Percentiles rank a stretch among this genome's conserved stretches.
These are phyloP conservation scores for Cephus runcator DNA, from an alignment of 2,888 invertebrate species.

Conservation along the genomic window DNA sequence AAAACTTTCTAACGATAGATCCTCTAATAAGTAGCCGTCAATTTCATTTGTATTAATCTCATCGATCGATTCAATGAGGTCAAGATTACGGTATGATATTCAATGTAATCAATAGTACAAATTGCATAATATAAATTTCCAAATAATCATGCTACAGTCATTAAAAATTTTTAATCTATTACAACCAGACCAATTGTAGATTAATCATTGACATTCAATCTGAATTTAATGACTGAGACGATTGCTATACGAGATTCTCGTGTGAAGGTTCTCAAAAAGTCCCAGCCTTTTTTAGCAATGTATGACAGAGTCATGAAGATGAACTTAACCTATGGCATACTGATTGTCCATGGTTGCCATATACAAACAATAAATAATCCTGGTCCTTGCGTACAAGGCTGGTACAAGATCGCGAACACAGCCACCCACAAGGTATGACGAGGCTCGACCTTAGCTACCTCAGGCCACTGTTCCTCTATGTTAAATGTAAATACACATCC, in stretches of 20 bases:
- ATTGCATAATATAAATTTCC: not conserved
- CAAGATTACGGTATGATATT: not conserved
- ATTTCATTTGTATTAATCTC: not conserved
- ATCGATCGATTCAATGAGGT: not conserved
- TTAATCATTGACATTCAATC: not conserved
- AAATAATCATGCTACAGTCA: not conserved
- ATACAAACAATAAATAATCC: not conserved
- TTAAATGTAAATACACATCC: not conserved
- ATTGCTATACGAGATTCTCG: not conserved
- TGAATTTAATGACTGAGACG: not conserved
- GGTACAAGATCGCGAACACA: conserved; percentile 6
- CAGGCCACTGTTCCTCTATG: not conserved
- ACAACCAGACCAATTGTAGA: not conserved
- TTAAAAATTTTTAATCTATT: not conserved
- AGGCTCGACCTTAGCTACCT: conserved; percentile 3
- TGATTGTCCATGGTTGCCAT: not conserved
- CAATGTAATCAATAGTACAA: not conserved
- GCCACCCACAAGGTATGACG: conserved; percentile 20
- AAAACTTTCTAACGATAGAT: not conserved
- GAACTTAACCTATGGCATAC: not conserved
- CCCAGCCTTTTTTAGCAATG: not conserved
- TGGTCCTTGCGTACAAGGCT: conserved; percentile 15
- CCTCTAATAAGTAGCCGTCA: not conserved
- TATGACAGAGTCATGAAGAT: not conserved
- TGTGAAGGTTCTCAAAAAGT: not conserved